Conservation (phyloP, 2,888 invertebrate species). For the Rhagophthalmus giganteus region DNA sequence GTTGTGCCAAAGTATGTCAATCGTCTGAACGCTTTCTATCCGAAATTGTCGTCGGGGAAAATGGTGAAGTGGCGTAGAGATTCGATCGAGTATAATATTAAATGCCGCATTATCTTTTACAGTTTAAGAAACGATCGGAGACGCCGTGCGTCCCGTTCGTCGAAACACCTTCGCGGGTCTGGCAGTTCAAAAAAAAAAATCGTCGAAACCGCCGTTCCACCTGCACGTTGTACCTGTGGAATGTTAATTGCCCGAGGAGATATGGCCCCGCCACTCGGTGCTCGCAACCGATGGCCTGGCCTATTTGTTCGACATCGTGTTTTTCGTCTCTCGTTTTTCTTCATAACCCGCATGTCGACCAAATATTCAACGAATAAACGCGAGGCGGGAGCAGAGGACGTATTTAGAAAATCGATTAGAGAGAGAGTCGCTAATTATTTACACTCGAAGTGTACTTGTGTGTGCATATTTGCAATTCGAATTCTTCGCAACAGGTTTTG, state of each 20-base stretch:
- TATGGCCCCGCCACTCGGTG: constrained; percentile 25
- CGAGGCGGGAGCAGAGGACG: too few relatives aligned
- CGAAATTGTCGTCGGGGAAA: background rate
- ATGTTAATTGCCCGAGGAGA: constrained; percentile 39
- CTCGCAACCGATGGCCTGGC: constrained; percentile 28
- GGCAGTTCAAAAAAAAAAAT: constrained; percentile 15
- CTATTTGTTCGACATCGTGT: constrained; percentile 20
- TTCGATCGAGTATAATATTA: too few relatives aligned
- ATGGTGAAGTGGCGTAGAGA: background rate
- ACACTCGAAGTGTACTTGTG: background rate
- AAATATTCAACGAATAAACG: too few relatives aligned
- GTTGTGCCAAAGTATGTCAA: background rate
- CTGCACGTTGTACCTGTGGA: constrained; percentile 36
- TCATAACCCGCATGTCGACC: too few relatives aligned
- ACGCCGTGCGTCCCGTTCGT: background rate
- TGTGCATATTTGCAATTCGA: background rate
- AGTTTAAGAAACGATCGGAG: constrained; percentile 26
- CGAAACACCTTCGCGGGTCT: constrained; percentile 8
- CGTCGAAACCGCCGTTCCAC: constrained; percentile 28
- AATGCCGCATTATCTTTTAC: constrained; percentile 30
- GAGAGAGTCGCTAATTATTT: background rate
- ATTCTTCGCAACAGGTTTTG: background rate
- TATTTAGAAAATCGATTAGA: background rate
- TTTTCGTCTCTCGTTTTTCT: background rate
- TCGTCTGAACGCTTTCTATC: background rate